Evolutionary conservation across 2,888 invertebrate genomes (phyloP).

Genomic region (Rhingia rostrata): DNA sequence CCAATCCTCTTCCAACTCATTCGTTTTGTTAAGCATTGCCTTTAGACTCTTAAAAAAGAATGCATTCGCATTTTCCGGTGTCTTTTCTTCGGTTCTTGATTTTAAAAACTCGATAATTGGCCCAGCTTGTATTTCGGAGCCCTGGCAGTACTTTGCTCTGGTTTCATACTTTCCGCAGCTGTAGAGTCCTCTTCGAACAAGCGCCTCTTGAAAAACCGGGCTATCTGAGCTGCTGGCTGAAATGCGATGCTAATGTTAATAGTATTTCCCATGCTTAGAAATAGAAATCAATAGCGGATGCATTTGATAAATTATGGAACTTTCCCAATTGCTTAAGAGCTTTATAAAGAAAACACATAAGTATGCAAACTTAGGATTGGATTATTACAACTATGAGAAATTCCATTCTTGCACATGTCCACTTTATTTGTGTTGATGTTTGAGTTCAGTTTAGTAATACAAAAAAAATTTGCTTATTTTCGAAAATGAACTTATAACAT

Average conservation of each 20-base stretch:
- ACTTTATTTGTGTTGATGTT: constrained; percentile 52
- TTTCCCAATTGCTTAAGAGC: constrained; percentile 43
- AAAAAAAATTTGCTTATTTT: too few species aligned
- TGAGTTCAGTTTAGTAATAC: too few species aligned
- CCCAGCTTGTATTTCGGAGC: constrained; percentile 20
- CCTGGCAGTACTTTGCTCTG: constrained; percentile 6
- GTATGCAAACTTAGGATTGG: constrained; percentile 32
- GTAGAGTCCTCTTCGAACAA: neutral
- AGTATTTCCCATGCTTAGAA: constrained; percentile 34
- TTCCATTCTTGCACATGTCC: constrained; percentile 42
- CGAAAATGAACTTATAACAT: too few species aligned
- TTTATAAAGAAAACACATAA: constrained; percentile 37
- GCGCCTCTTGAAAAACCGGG: constrained; percentile 29
- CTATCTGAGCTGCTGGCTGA: constrained; percentile 4
- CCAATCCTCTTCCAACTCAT: too few species aligned
- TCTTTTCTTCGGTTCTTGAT: too few species aligned
- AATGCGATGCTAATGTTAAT: constrained; percentile 10
- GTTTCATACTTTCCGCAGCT: neutral
- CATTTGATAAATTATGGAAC: constrained; percentile 20
- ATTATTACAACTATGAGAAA: constrained; percentile 30
- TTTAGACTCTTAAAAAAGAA: too few species aligned
- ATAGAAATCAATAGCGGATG: constrained; percentile 31
- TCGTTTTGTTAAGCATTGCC: too few species aligned
- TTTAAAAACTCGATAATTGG: constrained; percentile 36
- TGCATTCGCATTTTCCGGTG: too few species aligned